Percentiles rank a stretch among this genome's conserved stretches.
These are phyloP conservation scores for Streptopelia turtur DNA, from an alignment of 2,797 vertebrate species.

Conservation along the genomic window DNA sequence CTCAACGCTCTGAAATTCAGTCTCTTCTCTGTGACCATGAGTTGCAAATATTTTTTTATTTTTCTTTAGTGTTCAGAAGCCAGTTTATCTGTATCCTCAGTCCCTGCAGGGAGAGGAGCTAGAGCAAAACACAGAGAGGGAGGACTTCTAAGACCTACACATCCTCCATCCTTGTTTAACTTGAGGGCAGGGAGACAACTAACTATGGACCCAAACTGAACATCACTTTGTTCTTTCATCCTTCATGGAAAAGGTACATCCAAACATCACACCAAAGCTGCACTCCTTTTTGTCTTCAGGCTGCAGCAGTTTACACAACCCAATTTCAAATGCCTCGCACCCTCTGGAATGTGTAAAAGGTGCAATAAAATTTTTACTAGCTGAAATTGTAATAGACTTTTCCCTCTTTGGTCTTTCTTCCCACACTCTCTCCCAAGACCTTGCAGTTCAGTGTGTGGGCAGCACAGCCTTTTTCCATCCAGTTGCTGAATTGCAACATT, in stretches of 20 bases:
- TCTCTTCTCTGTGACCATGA: background rate
- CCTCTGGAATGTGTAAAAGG: background rate
- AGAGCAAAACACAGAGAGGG: background rate
- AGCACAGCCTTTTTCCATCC: background rate
- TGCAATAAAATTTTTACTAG: background rate
- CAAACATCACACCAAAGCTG: background rate
- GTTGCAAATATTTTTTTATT: background rate
- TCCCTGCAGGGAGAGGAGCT: background rate
- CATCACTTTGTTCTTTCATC: background rate
- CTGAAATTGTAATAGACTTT: constrained; percentile 22
- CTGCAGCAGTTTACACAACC: background rate
- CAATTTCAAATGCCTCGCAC: background rate
- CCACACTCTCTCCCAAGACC: background rate
- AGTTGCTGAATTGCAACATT: background rate
- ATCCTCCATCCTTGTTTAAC: background rate
- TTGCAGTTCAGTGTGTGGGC: background rate
- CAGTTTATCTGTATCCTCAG: background rate
- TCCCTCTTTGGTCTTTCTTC: background rate
- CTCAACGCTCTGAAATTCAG: background rate
- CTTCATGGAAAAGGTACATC: background rate
- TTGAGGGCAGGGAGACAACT: background rate
- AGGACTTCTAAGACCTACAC: background rate
- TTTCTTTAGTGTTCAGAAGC: background rate
- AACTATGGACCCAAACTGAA: background rate
- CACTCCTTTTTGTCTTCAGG: background rate